Evolutionary conservation across 2,113 vertebrate species (phyloP).

Genomic region (Strix aluco): DNA sequence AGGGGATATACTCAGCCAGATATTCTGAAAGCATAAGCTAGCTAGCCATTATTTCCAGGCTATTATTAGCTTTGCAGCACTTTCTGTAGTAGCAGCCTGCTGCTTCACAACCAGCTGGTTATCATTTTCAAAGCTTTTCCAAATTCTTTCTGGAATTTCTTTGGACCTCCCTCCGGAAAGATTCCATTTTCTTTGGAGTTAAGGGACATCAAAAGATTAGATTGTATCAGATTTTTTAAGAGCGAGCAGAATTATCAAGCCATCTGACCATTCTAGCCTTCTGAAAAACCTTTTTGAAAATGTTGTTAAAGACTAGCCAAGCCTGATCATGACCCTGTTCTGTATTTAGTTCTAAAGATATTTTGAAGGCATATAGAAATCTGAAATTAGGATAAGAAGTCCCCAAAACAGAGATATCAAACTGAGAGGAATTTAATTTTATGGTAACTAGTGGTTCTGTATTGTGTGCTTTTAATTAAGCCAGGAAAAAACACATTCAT

Average conservation of each 20-base stretch:
- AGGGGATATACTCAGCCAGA: background rate
- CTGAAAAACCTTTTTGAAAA: conserved; percentile 16
- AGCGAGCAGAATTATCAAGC: conserved; percentile 56
- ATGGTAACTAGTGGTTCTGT: background rate
- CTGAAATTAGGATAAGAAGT: background rate
- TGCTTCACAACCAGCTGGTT: conserved; percentile 48
- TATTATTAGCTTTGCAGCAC: conserved; percentile 64
- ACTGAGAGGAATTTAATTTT: background rate
- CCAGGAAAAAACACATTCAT: background rate
- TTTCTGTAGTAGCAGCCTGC: conserved; percentile 54
- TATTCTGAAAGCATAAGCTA: conserved; percentile 19
- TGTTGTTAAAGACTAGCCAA: background rate
- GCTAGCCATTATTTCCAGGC: conserved; percentile 17
- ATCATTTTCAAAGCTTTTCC: conserved; percentile 67
- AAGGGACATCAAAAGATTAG: conserved; percentile 65
- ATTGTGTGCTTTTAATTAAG: background rate
- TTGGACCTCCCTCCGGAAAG: conserved; percentile 63
- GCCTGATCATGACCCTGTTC: background rate
- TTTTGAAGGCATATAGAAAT: background rate
- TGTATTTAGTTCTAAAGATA: conserved; percentile 11
- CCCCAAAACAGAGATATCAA: background rate
- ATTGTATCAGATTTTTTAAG: conserved; percentile 45
- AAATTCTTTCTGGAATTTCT: conserved; percentile 71
- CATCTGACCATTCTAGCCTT: conserved; percentile 17
- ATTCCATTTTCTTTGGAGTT: conserved; percentile 69